Evolutionary conservation across 2,888 invertebrate species (phyloP).

Genomic region (Cheilosia pagana): DNA sequence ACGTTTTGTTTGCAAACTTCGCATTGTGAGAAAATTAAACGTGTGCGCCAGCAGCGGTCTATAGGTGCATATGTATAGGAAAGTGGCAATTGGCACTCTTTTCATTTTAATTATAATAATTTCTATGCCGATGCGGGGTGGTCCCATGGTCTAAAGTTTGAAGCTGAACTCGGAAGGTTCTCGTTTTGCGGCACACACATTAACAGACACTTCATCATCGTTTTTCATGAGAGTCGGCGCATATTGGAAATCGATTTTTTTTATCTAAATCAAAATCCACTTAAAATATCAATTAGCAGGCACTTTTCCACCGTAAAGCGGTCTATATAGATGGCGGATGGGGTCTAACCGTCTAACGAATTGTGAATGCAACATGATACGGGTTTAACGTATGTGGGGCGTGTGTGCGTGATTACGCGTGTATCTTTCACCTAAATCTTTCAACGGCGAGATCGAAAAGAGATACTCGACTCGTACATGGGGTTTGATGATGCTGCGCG

Average conservation of each 20-base stretch:
- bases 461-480: conserved; percentile 32
- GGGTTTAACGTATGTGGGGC: conserved; percentile 59
- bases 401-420: conserved; percentile 73
- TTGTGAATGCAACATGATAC: conserved; percentile 59
- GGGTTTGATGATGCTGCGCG: conserved; percentile 15
- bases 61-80: no score
- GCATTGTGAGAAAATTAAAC: conserved; percentile 69
- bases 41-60: conserved; percentile 53
- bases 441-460: conserved; percentile 46
- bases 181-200: conserved; percentile 25
- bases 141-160: conserved; percentile 1
- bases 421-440: conserved; percentile 74
- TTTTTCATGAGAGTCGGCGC: conserved; percentile 29
- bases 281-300: conserved; percentile 75
- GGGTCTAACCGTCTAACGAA: conserved; percentile 7
- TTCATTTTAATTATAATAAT: conserved; percentile 36
- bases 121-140: conserved; percentile 22
- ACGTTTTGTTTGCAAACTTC: conserved; percentile 72
- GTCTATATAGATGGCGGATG: neutral
- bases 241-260: conserved; percentile 58
- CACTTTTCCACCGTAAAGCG: conserved; percentile 63
- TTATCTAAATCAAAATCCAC: conserved; percentile 72
- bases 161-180: neutral
- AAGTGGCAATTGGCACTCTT: conserved; percentile 62
- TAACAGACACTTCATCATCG: conserved; percentile 72